phyloP scores from a whole-genome alignment of 2,797 vertebrate species.

The Danio kyathit region DNA sequence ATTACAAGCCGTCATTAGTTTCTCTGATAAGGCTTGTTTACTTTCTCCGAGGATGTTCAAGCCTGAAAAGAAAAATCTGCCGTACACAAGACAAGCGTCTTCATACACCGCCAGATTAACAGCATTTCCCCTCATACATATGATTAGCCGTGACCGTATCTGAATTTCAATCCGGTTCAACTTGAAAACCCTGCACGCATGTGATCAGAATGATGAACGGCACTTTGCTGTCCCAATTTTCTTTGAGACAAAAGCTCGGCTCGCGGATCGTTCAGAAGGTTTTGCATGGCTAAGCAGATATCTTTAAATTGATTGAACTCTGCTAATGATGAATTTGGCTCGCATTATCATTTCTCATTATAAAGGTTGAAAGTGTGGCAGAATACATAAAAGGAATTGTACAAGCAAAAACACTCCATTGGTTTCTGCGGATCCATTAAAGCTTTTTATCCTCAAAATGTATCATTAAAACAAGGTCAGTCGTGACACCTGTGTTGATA shows the following conservation, averaged over 20 bases:
- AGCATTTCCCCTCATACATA: constrained; percentile 52
- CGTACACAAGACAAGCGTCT: constrained; percentile 52
- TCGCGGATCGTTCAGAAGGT: constrained; percentile 43
- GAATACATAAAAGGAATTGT: constrained; percentile 47
- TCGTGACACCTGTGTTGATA: constrained; percentile 23
- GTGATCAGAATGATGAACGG: constrained; percentile 59
- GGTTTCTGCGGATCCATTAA: constrained; percentile 40
- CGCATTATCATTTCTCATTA: constrained; percentile 70
- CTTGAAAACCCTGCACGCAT: constrained; percentile 38
- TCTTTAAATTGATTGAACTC: constrained; percentile 63
- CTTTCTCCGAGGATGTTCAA: constrained; percentile 52
- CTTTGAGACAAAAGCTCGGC: constrained; percentile 50
- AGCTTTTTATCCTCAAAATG: constrained; percentile 40
- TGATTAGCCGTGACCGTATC: constrained; percentile 62
- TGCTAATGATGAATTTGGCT: constrained; percentile 59
- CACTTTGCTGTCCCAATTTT: constrained; percentile 48
- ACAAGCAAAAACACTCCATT: constrained; percentile 50
- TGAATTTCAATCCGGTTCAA: constrained; percentile 62
- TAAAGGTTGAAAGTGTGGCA: constrained; percentile 58
- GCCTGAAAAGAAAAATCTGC: constrained; percentile 55
- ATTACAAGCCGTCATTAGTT: constrained; percentile 69
- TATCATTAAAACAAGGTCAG: constrained; percentile 38
- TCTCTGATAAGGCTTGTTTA: constrained; percentile 52
- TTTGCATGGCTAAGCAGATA: constrained; percentile 59
- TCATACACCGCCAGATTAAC: constrained; percentile 55